Percentiles rank a stretch among this genome's conserved stretches.
Conservation (phyloP, 2,888 invertebrate genomes). For the Cryptophagus acutangulus region DNA sequence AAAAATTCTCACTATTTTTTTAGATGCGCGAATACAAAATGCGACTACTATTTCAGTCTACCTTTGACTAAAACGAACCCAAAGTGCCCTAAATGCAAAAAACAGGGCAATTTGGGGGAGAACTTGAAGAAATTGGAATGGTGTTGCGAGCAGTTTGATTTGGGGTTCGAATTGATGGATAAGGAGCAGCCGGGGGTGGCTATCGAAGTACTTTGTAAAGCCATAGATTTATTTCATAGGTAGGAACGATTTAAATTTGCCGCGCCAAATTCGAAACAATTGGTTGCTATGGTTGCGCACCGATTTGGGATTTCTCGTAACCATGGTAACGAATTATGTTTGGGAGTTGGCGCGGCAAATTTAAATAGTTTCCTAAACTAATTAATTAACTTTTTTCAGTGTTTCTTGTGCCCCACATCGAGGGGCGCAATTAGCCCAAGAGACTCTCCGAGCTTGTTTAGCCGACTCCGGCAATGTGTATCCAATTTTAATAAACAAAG, state of each 20-base stretch:
- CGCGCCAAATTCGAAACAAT: too few species aligned
- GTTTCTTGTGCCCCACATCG: constrained; percentile 62
- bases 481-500: too few species aligned
- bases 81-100: constrained; percentile 53
- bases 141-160: constrained; percentile 51
- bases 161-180: constrained; percentile 52
- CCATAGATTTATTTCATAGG: constrained; percentile 58
- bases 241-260: too few species aligned
- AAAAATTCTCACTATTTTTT: constrained; percentile 12
- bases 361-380: constrained; percentile 16
- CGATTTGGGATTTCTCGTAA: too few species aligned
- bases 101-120: constrained; percentile 49
- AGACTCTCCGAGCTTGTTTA: constrained; percentile 62
- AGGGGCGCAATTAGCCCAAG: constrained; percentile 66
- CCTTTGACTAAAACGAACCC: constrained; percentile 45
- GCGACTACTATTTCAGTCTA: constrained; percentile 48
- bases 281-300: too few species aligned
- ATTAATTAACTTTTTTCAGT: constrained; percentile 33
- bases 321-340: too few species aligned
- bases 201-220: constrained; percentile 51
- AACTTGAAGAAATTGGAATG: constrained; percentile 46
- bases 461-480: constrained; percentile 53
- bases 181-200: constrained; percentile 54
- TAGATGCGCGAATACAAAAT: constrained; percentile 53
- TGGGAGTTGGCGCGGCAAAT: too few species aligned